phyloP scores from a whole-genome alignment of 2,797 vertebrate species.

The Poecilia velifera region DNA sequence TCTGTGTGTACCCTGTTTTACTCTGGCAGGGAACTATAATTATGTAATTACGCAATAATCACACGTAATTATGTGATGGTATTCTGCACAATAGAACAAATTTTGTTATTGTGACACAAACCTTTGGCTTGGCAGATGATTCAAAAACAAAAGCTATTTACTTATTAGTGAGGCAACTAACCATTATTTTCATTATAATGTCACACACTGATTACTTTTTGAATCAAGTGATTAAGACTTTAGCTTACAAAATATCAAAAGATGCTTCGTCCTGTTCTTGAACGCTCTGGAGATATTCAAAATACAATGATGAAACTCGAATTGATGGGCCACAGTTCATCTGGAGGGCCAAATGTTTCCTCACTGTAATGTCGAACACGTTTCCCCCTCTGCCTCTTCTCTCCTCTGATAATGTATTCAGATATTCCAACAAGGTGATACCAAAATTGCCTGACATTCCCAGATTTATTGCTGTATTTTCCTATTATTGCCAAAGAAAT shows the following conservation, averaged over 20 bases:
- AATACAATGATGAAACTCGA: background rate
- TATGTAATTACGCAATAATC: constrained; percentile 55
- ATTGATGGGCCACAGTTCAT: constrained; percentile 5
- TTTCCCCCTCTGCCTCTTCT: constrained; percentile 28
- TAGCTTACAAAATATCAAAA: constrained; percentile 5
- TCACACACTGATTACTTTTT: constrained; percentile 11
- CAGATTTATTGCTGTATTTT: constrained; percentile 88
- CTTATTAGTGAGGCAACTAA: constrained; percentile 1
- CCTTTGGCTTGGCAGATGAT: constrained; percentile 15
- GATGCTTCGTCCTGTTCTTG: background rate
- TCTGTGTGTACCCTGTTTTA: constrained; percentile 5
- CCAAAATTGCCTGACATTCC: constrained; percentile 86
- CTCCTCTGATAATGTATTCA: constrained; percentile 76
- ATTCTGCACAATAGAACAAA: constrained; percentile 34
- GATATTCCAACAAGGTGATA: constrained; percentile 84
- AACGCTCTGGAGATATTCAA: constrained; percentile 1
- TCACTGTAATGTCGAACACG: constrained; percentile 36
- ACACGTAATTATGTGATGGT: constrained; percentile 41
- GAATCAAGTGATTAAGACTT: background rate
- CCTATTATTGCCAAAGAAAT: constrained; percentile 84
- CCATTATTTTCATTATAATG: constrained; percentile 16
- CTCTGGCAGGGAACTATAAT: constrained; percentile 38
- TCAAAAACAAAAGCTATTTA: constrained; percentile 26
- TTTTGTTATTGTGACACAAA: constrained; percentile 41
- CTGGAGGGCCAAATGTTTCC: background rate